Evolutionary conservation across 2,113 vertebrate species (phyloP).

Genomic region (Chlamydotis undulata): DNA sequence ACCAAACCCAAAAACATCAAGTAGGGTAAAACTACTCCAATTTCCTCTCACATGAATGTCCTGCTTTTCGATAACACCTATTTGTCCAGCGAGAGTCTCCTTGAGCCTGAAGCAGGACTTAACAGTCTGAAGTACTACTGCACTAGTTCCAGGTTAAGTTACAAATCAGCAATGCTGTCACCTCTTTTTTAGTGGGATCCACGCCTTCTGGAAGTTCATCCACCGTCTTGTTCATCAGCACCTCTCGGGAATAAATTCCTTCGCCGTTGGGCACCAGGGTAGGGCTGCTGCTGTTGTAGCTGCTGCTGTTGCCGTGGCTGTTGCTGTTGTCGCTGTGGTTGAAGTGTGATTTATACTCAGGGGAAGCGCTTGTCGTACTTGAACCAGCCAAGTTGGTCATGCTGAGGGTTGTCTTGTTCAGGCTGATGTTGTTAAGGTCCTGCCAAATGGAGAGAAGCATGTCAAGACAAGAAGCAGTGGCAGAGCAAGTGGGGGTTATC

Average conservation of each 20-base stretch:
- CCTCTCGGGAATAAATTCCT: constrained; percentile 51
- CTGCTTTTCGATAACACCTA: not conserved
- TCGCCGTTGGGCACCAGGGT: not conserved
- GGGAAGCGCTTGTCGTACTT: not conserved
- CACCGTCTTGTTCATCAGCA: constrained; percentile 74
- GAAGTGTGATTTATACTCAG: not conserved
- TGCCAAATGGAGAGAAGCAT: constrained; percentile 5
- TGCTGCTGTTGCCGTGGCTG: not conserved
- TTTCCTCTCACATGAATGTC: not conserved
- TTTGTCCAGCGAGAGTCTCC: not conserved
- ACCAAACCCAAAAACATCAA: not conserved
- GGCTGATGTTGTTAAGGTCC: constrained; percentile 79
- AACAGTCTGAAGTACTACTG: not conserved
- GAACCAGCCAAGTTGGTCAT: not conserved
- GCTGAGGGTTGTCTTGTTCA: constrained; percentile 52
- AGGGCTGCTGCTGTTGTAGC: not conserved
- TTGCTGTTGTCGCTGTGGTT: not conserved
- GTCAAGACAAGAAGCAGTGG: not conserved
- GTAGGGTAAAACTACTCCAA: not conserved
- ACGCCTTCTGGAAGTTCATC: constrained; percentile 82
- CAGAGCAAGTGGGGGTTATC: not conserved
- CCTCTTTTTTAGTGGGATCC: constrained; percentile 85
- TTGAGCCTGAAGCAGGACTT: not conserved
- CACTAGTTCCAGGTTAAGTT: not conserved
- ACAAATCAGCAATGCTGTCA: constrained; percentile 34